phyloP scores from a whole-genome alignment of 2,797 vertebrate genomes.

The Smutsia gigantea region DNA sequence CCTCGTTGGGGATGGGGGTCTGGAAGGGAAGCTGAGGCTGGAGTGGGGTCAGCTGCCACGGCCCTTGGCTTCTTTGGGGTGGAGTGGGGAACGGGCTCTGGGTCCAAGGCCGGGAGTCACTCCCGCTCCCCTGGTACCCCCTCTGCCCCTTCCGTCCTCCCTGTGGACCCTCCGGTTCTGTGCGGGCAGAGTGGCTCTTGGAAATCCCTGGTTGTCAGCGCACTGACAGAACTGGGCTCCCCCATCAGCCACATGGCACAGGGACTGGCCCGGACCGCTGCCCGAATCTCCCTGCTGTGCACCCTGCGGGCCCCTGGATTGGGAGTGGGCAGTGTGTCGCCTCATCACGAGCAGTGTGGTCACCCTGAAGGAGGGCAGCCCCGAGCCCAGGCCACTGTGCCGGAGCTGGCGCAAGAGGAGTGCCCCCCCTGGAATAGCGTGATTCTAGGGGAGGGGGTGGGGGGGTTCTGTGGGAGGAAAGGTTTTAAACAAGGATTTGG shows the following conservation, averaged over 20 bases:
- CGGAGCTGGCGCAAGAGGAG: accelerated
- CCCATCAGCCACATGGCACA: accelerated
- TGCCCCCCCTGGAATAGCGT: accelerated
- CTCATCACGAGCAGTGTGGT: accelerated
- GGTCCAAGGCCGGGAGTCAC: too few species aligned
- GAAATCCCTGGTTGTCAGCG: background rate
- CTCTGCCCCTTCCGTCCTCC: too few species aligned
- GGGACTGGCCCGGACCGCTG: background rate
- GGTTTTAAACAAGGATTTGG: background rate
- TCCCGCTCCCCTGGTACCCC: too few species aligned
- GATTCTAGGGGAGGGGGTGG: accelerated
- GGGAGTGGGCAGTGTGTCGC: accelerated
- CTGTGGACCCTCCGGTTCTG: background rate
- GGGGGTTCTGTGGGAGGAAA: background rate
- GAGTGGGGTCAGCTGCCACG: too few species aligned
- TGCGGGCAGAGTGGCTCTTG: background rate
- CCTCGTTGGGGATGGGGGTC: background rate
- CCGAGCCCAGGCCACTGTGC: background rate
- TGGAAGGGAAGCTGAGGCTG: background rate
- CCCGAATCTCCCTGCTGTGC: too few species aligned
- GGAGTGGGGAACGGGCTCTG: too few species aligned
- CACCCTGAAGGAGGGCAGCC: accelerated
- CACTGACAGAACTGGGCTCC: background rate
- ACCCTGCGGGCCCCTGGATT: background rate
- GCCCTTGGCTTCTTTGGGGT: background rate